Conservation (phyloP, 2,888 invertebrate genomes). For the Scaptomyza parva region DNA sequence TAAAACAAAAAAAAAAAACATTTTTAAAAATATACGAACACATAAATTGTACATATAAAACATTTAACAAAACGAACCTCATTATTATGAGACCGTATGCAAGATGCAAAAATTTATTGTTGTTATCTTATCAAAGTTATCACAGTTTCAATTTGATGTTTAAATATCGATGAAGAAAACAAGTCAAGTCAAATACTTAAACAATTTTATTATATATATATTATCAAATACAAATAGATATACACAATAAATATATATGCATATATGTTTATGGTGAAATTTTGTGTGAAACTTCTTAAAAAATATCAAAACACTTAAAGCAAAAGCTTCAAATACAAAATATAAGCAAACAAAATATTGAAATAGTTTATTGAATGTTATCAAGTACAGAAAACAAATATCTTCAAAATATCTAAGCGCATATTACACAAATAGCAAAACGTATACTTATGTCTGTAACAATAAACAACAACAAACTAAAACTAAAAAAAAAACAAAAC, state of each 20-base stretch:
- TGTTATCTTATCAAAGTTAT: conserved; percentile 31
- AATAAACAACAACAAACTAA: not conserved
- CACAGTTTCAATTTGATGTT: conserved; percentile 21
- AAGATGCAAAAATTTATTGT: conserved; percentile 27
- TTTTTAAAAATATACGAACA: conserved; percentile 13
- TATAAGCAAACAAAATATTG: not conserved
- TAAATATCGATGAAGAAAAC: conserved; percentile 12
- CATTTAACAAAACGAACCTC: conserved; percentile 3
- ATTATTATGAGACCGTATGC: conserved; percentile 21
- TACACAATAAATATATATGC: conserved; percentile 23
- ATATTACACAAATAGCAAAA: conserved; percentile 1
- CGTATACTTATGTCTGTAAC: conserved; percentile 6
- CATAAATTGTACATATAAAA: conserved; percentile 12
- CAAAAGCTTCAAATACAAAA: conserved; percentile 2
- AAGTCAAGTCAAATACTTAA: conserved; percentile 8
- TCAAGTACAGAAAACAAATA: conserved; percentile 14
- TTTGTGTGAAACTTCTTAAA: conserved; percentile 35
- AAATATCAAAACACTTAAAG: conserved; percentile 12
- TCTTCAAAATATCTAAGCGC: conserved; percentile 6
- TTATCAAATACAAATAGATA: conserved; percentile 15
- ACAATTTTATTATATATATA: conserved; percentile 21
- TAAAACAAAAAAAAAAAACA: conserved; percentile 25
- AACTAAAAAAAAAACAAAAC: not conserved
- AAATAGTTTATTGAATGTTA: conserved; percentile 33
- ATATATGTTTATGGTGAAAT: conserved; percentile 43